phyloP scores from a whole-genome alignment of 2,113 vertebrate genomes.

The Camelus bactrianus region DNA sequence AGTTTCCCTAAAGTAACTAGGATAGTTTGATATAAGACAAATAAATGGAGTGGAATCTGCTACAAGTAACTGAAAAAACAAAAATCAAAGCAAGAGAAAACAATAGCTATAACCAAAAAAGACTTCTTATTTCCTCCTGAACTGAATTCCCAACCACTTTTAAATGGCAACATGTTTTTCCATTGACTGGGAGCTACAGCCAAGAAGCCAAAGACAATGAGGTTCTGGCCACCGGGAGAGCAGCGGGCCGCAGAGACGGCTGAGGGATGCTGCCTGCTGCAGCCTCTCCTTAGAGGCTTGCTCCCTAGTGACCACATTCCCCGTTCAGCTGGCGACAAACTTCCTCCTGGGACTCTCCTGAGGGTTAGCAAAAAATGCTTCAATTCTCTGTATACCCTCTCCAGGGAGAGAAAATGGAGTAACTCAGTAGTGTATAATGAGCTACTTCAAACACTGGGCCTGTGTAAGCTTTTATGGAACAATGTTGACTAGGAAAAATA shows the following conservation, averaged over 20 bases:
- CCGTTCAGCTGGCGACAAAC: not conserved
- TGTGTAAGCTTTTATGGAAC: not conserved
- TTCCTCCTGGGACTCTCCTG: not conserved
- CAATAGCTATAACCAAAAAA: slow-evolving; percentile 82
- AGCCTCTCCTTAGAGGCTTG: not conserved
- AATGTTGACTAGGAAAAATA: not conserved
- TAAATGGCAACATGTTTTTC: slow-evolving; percentile 85
- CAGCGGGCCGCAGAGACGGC: slow-evolving; percentile 49
- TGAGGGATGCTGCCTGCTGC: slow-evolving; percentile 41
- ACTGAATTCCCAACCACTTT: slow-evolving; percentile 84
- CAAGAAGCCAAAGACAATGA: slow-evolving; percentile 65
- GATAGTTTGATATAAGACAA: slow-evolving; percentile 49
- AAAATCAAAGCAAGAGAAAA: slow-evolving; percentile 85
- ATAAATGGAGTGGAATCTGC: slow-evolving; percentile 73
- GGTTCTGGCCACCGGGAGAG: slow-evolving; percentile 68
- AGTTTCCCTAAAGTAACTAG: slow-evolving; percentile 37
- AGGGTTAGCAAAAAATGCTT: not conserved
- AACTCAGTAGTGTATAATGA: not conserved
- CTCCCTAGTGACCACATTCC: slow-evolving; percentile 8
- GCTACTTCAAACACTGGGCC: not conserved
- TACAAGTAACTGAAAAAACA: slow-evolving; percentile 84
- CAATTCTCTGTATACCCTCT: not conserved
- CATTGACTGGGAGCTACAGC: slow-evolving; percentile 73
- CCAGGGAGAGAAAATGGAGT: not conserved
- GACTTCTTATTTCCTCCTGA: slow-evolving; percentile 80